phyloP scores from a whole-genome alignment of 2,797 vertebrate species.

The Rhadinocentrus ornatus region DNA sequence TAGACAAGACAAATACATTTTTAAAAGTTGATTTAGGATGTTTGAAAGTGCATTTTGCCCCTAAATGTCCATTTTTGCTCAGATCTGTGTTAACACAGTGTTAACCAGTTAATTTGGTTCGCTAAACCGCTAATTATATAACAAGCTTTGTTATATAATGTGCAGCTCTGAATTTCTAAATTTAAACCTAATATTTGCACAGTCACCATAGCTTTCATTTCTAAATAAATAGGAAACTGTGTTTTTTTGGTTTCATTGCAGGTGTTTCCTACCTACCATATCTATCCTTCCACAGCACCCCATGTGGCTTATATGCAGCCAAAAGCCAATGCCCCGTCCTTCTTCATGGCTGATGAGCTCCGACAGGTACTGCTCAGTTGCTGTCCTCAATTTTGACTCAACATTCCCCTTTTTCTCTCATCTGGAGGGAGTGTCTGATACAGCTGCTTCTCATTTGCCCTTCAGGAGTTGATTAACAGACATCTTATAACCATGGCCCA shows the following conservation, averaged over 20 bases:
- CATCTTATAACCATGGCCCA: constrained; percentile 99
- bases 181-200: neutral
- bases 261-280: constrained; percentile 99
- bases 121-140: neutral
- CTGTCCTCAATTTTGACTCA: neutral
- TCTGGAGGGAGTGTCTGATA: constrained; percentile 21
- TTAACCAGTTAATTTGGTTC: neutral
- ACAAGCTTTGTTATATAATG: constrained; percentile 6
- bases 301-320: constrained; percentile 99
- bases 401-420: neutral
- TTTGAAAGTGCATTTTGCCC: neutral
- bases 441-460: constrained; percentile 25
- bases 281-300: constrained; percentile 97
- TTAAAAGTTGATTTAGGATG: neutral
- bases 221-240: constrained; percentile 67
- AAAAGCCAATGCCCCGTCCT: constrained; percentile 98
- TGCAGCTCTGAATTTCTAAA: neutral
- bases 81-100: neutral
- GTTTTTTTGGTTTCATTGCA: constrained; percentile 73
- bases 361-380: constrained; percentile 87
- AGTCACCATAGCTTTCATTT: constrained; percentile 61
- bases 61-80: neutral
- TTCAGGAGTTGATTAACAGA: constrained; percentile 97
- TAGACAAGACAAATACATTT: neutral
- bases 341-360: constrained; percentile 99